These are phyloP conservation scores for Julus scandinavius DNA, from an alignment of 2,888 invertebrate species.

Conservation along the genomic window DNA sequence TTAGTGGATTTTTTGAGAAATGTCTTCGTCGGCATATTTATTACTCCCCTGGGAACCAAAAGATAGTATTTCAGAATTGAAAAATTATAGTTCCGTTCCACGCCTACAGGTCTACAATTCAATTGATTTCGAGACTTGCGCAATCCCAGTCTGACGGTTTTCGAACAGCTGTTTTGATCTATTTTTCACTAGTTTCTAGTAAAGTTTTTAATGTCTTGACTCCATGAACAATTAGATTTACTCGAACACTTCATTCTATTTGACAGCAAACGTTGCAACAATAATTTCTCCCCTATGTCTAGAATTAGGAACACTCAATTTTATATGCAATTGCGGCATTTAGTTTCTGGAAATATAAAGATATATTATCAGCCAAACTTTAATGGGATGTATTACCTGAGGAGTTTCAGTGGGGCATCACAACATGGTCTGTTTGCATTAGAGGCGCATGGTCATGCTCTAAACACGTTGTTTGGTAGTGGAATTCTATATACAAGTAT, in stretches of 20 bases:
- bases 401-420: too few relatives aligned
- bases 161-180: neutral
- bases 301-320: neutral
- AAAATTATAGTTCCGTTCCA: constrained; percentile 11
- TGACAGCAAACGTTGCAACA: neutral
- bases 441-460: neutral
- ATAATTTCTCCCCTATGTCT: neutral
- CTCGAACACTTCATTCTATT: constrained; percentile 29
- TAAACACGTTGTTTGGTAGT: neutral
- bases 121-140: constrained; percentile 29
- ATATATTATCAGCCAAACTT: neutral
- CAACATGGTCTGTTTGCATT: too few relatives aligned
- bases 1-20: constrained; percentile 20
- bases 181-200: neutral
- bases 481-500: neutral
- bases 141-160: neutral
- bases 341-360: neutral
- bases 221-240: constrained; percentile 17
- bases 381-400: too few relatives aligned
- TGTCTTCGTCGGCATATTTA: neutral
- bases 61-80: neutral
- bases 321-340: neutral
- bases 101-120: constrained; percentile 22
- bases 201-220: neutral
- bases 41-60: neutral